Evolutionary conservation across 2,888 invertebrate genomes (phyloP), one percentile per base, ranked within the genome.

Genomic region (Lypha dubia): DNA sequence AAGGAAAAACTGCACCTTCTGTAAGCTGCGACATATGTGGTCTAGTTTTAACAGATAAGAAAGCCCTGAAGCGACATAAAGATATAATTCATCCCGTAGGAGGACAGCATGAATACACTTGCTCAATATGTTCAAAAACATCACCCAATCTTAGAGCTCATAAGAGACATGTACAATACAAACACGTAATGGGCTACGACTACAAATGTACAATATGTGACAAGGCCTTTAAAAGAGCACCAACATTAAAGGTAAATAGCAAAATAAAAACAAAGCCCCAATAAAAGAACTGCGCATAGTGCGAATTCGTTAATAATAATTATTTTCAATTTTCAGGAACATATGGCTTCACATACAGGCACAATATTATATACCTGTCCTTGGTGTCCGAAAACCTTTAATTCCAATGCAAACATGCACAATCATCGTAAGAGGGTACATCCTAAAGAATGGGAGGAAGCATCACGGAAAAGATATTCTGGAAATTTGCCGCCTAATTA

Each of bases 171-270:
- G 87, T 91, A n/a, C 88, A 89, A 38, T 91, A 91, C 76, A 89
- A 89, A 24, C 91, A 91, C 71, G 88, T 88, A 7, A 88, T 89
- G 60, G 88, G 89, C 3, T 89, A 90, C 3, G 88, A 87, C 4
- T 90, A 91, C 73, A 89, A 89, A 44, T 92, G 92, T 65, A 89
- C 89, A 1, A 89, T 91, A 88, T 92, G 92, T 79, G 89, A 90
- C 6, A 92, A 92, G 79, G 90, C 90, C 3, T 92, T 92, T 58
- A 92, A 91, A 65, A 88, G 89, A 1, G 87, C 91, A 1, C 89
- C 90, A 75, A 90, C 89, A 73, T 86, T 91, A n/a, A 88, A 89
- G 84, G 91, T 91, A 86, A 53, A 86, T 80, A 2, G 11, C 0
- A 60, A 46, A 65, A 53, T 4, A 28, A 28, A 28, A 28, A 28